Evolutionary conservation across 2,888 invertebrate genomes (phyloP), one percentile per base, ranked within the genome.

Genomic region (Chaitophorus viminalis): DNA sequence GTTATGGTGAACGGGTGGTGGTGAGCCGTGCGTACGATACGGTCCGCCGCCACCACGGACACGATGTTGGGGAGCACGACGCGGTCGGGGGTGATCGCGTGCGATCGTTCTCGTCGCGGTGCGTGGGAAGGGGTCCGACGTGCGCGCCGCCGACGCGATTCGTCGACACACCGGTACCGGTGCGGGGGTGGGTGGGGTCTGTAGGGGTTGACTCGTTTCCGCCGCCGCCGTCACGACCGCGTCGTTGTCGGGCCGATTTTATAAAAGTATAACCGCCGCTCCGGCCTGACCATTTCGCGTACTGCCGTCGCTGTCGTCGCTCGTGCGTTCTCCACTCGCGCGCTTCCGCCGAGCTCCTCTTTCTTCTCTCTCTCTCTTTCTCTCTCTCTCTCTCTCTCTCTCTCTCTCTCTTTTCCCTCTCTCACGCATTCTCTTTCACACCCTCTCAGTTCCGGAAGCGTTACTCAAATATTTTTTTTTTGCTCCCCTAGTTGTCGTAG

Each of bases 251-350:
- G 6, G 11, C 46, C 25, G 18, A 29, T 70, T 68, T 81, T 68
- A 81, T 68, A 68, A 72, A 68, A 81, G 36, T 81, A 68, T 68
- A 39, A 36, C 70, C 82, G 82, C 70, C 82, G 46, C 17, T 46
- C 14, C 65, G 77, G 68, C 29, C 39, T 68, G 81, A 29, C 81
- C 68, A 79, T 79, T 79, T 79, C 79, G 79, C n/a, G 78, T 76
- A 33, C 78, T 54, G 33, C 29, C 33, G 70, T 21, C 29, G 68
- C 52, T 31, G 18, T 33, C 82, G 21, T 46, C 39, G 60, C 29
- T 68, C 60, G 82, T 25, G 68, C 39, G 11, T 29, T 18, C 39
- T 3, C 39, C 18, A 29, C 21, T 60, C 78, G 60, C 33, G 60
- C 36, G 25, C 21, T 14, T 14, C 14, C 31, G 29, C 29, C 46